Base-by-base conservation (phyloP, 2,113 vertebrate genomes). In the Dendropsophus ebraccatus region DNA sequence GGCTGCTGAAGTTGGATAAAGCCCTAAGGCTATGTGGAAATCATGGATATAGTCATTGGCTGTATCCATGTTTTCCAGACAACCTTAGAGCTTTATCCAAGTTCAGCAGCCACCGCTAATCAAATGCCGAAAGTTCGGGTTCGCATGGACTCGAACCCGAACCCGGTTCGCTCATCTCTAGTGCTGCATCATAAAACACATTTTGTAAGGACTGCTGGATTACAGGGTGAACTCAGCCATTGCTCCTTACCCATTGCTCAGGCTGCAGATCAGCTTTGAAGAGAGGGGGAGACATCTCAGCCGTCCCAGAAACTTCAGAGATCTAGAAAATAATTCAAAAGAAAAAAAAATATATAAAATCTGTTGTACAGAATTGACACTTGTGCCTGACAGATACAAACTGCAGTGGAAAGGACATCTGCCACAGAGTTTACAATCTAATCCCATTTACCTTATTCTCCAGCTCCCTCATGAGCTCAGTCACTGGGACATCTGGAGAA, bases 361-460 rank as follows among this genome's bases (percentile, higher is more conserved):
- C 4, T n/a, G 2, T 17, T 45, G 7, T n/a, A 45, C 23, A 35
- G 30, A 19, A 21, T 35, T 32, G 5, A 69, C 14, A 4, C 28
- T 47, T 47, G 19, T 23, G 23, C 74, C 47, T 4, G 45, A 6
- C 73, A 49, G 32, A 13, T 67, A 5, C 13, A 70, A 1, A 32
- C 65, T 8, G 5, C 9, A 70, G 72, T 74, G 4, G 19, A 5
- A n/a, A 23, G 70, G 32, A 30, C 67, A 19, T 70, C 30, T 21
- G 35, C 28, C 23, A 21, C 65, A 73, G 37, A 73, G 37, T 37
- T 73, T n/a, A 73, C 70, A 73, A 45, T 73, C 70, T n/a, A 79
- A 23, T 5, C 10, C 35, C 23, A n/a, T 23, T 21, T 78, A 92
- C 92, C 90, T 90, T 91, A 50, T 75, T 35, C 35, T 88, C 85